Percentiles rank a stretch among this genome's conserved stretches.
Conservation (phyloP, 2,113 vertebrate genomes). For the Labeo catla region DNA sequence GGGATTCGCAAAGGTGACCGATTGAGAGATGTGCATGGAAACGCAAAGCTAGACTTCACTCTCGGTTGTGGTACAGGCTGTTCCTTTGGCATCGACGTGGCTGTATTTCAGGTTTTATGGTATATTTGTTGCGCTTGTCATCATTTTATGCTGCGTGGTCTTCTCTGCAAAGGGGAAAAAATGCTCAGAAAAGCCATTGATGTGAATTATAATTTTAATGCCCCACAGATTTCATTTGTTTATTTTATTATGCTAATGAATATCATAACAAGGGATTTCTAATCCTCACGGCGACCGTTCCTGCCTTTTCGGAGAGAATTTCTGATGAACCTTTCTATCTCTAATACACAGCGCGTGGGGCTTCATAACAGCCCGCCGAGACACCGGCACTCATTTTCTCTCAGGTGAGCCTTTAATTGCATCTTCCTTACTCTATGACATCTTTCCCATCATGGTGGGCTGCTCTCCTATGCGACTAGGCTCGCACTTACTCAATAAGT, state of each 20-base stretch:
- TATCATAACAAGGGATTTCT: constrained; percentile 24
- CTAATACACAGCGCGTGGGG: constrained; percentile 33
- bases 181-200: constrained; percentile 19
- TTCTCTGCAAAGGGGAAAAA: neutral
- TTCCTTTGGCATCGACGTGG: neutral
- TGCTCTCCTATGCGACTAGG: constrained; percentile 63
- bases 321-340: constrained; percentile 44
- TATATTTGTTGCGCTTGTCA: neutral
- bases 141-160: constrained; percentile 3
- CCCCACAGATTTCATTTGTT: constrained; percentile 7
- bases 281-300: constrained; percentile 3
- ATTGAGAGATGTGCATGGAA: neutral
- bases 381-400: constrained; percentile 35
- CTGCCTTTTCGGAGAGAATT: constrained; percentile 10
- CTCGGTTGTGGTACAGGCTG: neutral
- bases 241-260: constrained; percentile 36
- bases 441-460: constrained; percentile 52
- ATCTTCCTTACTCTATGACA: constrained; percentile 52
- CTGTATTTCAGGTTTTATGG: constrained; percentile 9
- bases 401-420: constrained; percentile 53
- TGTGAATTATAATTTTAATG: constrained; percentile 13
- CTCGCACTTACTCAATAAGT: constrained; percentile 65
- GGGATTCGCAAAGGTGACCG: neutral
- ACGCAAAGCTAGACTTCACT: neutral
- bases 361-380: constrained; percentile 47